Evolutionary conservation across 2,888 invertebrate genomes (phyloP).

Genomic region (Agapetus fuscipes): DNA sequence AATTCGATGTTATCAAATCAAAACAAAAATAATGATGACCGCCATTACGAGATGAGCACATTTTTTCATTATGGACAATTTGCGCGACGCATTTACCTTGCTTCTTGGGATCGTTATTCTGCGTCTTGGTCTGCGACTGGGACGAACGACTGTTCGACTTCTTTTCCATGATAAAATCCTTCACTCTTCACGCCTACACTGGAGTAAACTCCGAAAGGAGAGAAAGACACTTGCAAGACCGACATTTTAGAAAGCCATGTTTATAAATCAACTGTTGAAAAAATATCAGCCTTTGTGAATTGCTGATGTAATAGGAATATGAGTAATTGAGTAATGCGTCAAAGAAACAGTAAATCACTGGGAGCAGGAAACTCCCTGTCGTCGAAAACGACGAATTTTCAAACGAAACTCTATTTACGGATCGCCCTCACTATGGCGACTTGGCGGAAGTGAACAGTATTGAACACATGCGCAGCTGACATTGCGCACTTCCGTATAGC

Average conservation of each 20-base stretch:
- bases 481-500: slow-evolving; percentile 10
- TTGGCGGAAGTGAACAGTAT: slow-evolving; percentile 22
- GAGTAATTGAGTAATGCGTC: slow-evolving; percentile 30
- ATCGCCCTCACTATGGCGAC: slow-evolving; percentile 66
- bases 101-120: slow-evolving; percentile 66
- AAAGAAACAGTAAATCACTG: slow-evolving; percentile 40
- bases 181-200: slow-evolving; percentile 40
- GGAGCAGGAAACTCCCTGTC: slow-evolving; percentile 56
- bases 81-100: slow-evolving; percentile 45
- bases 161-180: slow-evolving; percentile 64
- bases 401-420: slow-evolving; percentile 38
- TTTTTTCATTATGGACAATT: not conserved
- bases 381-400: slow-evolving; percentile 55
- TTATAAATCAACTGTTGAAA: slow-evolving; percentile 45
- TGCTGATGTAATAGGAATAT: slow-evolving; percentile 29
- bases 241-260: slow-evolving; percentile 21
- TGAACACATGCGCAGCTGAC: not conserved
- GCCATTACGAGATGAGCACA: too few relatives aligned
- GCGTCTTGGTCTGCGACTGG: slow-evolving; percentile 60
- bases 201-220: slow-evolving; percentile 34
- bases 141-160: slow-evolving; percentile 59
- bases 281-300: slow-evolving; percentile 29
- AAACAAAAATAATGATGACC: too few relatives aligned
- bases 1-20: slow-evolving; percentile 18
- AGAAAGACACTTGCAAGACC: slow-evolving; percentile 32